phyloP scores from a whole-genome alignment of 1,140 invertebrate species.

The Drusus annulatus region DNA sequence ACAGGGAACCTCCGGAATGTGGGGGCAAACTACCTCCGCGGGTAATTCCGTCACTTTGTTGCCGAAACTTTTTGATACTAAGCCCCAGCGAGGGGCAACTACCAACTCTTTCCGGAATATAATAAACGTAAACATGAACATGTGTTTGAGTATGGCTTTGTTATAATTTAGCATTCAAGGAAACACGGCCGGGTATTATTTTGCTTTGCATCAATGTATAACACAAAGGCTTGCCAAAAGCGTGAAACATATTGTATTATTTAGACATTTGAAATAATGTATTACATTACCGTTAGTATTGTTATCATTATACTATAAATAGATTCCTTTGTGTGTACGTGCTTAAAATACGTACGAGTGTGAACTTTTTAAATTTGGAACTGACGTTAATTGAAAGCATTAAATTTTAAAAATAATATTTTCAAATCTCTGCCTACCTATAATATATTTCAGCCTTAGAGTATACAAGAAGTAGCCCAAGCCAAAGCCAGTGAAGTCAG shows the following conservation, averaged over 20 bases:
- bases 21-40: slow-evolving; percentile 48
- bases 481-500: no score
- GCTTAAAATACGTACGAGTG: no score
- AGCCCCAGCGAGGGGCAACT: neutral
- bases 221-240: slow-evolving; percentile 11
- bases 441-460: no score
- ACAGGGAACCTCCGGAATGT: slow-evolving; percentile 52
- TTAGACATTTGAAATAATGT: slow-evolving; percentile 2
- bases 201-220: neutral
- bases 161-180: neutral
- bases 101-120: slow-evolving; percentile 16
- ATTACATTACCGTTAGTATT: neutral
- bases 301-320: no score
- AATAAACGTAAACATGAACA: slow-evolving; percentile 18
- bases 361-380: no score
- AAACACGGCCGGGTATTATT: neutral
- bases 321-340: no score
- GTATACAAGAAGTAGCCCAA: no score
- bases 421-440: no score
- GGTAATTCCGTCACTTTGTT: slow-evolving; percentile 55
- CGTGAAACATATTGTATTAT: neutral
- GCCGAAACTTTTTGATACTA: slow-evolving; percentile 54
- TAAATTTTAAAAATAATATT: no score
- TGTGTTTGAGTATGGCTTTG: neutral
- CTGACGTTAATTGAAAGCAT: no score